These are phyloP conservation scores for Papilio gigon DNA, from an alignment of 2,888 invertebrate species.

Conservation along the genomic window DNA sequence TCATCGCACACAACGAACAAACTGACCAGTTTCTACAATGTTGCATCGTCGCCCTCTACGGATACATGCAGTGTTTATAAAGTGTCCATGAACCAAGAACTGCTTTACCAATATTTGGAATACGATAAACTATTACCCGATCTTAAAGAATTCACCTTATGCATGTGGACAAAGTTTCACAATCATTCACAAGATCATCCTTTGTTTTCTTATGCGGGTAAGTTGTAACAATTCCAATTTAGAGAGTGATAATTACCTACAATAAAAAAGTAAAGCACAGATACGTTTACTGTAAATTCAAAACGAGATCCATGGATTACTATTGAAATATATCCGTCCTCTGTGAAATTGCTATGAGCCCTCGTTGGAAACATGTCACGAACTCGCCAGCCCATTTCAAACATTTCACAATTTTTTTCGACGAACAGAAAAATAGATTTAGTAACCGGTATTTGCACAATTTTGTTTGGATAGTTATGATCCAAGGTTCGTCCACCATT, in stretches of 20 bases:
- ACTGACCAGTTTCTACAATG: slow-evolving; percentile 48
- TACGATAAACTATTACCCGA: slow-evolving; percentile 88
- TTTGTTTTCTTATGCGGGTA: slow-evolving; percentile 91
- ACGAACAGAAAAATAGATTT: not conserved
- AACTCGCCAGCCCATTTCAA: not conserved
- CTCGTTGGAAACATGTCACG: not conserved
- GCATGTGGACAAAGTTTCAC: slow-evolving; percentile 91
- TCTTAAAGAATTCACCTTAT: slow-evolving; percentile 91
- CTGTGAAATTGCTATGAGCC: not conserved
- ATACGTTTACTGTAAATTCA: not conserved
- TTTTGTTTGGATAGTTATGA: not conserved
- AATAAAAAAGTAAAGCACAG: too few species aligned
- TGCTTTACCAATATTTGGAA: slow-evolving; percentile 87
- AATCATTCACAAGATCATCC: slow-evolving; percentile 93
- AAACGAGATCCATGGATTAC: not conserved
- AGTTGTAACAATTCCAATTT: slow-evolving; percentile 50
- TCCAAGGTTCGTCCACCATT: not conserved
- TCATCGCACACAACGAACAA: slow-evolving; percentile 57
- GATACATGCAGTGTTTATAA: slow-evolving; percentile 87
- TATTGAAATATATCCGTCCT: not conserved
- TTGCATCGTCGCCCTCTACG: slow-evolving; percentile 55
- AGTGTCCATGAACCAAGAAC: slow-evolving; percentile 86
- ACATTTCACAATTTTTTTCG: not conserved
- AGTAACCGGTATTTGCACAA: not conserved
- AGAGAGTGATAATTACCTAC: not conserved